phyloP scores from a whole-genome alignment of 2,888 invertebrate species.

The Rhagonycha fulva region DNA sequence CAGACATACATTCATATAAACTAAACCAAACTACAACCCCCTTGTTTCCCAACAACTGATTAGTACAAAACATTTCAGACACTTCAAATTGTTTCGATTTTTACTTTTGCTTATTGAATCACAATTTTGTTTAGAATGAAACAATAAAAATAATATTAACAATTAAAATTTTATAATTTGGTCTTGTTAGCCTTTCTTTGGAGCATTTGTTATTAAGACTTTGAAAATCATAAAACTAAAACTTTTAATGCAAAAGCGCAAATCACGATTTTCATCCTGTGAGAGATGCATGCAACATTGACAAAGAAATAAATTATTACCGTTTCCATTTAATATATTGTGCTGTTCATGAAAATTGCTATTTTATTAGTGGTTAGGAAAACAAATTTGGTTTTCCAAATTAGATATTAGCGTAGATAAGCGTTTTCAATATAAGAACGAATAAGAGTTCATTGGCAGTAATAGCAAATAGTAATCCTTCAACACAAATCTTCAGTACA shows the following conservation, averaged over 20 bases:
- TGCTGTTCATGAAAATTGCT: neutral
- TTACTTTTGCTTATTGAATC: neutral
- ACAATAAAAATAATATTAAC: neutral
- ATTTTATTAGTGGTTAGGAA: neutral
- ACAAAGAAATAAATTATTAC: neutral
- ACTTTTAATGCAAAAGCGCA: neutral
- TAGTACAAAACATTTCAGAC: neutral
- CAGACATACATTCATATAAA: conserved; percentile 7
- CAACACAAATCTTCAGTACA: conserved; percentile 21
- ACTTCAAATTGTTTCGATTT: neutral
- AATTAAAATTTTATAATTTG: neutral
- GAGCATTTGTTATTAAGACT: neutral
- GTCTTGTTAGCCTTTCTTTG: neutral
- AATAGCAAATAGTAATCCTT: conserved; percentile 3
- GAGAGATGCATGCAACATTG: neutral
- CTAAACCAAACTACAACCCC: conserved; percentile 3
- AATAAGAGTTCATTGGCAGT: neutral
- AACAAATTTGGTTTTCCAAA: neutral
- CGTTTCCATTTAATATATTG: neutral
- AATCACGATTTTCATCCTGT: neutral
- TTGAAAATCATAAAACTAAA: neutral
- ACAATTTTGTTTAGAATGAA: neutral
- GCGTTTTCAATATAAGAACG: neutral
- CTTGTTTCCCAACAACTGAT: neutral
- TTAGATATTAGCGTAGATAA: neutral